A percentile compares a stretch with the other conserved stretches of the same genome.
Conservation (phyloP, 2,797 vertebrate genomes). For the Decapterus maruadsi region DNA sequence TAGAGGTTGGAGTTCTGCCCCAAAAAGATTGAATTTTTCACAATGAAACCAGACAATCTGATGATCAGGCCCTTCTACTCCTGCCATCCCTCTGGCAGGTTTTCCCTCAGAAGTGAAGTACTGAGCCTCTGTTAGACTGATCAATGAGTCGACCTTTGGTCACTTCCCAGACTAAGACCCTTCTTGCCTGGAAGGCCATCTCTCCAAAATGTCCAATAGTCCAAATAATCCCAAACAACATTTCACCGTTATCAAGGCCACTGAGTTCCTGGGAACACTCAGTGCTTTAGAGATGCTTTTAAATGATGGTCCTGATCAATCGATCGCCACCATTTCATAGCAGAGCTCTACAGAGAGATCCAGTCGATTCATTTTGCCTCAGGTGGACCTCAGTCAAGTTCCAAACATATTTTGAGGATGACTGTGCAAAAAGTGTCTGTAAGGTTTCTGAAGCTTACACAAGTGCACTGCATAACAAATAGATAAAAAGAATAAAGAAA, state of each 20-base stretch:
- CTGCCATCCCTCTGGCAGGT: too few species aligned
- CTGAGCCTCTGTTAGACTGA: not conserved
- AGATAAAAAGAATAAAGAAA: not conserved
- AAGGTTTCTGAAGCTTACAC: not conserved
- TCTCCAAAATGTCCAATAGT: not conserved
- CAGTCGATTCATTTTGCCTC: not conserved
- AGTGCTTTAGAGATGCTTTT: not conserved
- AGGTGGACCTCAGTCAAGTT: not conserved
- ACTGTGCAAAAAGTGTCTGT: too few species aligned
- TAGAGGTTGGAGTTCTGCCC: too few species aligned
- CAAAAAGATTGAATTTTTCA: too few species aligned
- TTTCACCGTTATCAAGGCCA: not conserved
- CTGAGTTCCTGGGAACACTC: not conserved
- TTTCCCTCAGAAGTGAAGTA: too few species aligned
- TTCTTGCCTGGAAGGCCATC: not conserved
- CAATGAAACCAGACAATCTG: too few species aligned
- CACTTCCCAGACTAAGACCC: not conserved
- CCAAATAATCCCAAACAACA: not conserved
- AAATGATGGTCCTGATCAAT: not conserved
- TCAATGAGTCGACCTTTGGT: not conserved
- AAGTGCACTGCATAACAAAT: conserved; percentile 7
- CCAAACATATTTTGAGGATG: not conserved
- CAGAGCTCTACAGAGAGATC: not conserved
- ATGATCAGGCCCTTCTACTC: too few species aligned
- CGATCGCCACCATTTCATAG: not conserved